Base-by-base conservation (phyloP, 2,888 invertebrate genomes). In the Eledone cirrhosa region DNA sequence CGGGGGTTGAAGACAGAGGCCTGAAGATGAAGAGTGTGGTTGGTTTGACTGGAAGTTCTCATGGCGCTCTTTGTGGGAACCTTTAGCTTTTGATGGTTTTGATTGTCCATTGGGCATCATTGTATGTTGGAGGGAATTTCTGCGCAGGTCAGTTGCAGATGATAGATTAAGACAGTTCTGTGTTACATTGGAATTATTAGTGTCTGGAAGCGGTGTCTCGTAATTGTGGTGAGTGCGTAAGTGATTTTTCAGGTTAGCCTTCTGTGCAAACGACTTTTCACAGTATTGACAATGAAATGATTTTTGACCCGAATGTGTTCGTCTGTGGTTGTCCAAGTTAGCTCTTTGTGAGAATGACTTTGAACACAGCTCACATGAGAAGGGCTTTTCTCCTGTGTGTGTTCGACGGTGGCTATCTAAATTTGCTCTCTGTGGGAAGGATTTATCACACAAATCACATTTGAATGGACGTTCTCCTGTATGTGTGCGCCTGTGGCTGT, bases 381-480 rank as follows among this genome's bases (percentile, higher is more conserved):
- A 99, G 31, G 99, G 99, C 90, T 99, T 99, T 91, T 99, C 99
- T n/a, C 93, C 93, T 94, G 93, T 98, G 95, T 89, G 99, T 94
- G 90, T 93, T 59, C 99, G 94, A 81, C 98, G 97, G 92, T 99
- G 99, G 83, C 99, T 99, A 88, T 99, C 99, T 83, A 99, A 93
- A 91, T 99, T 99, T 91, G 99, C 99, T 83, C 97, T 97, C 80
- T 99, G 94, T 84, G 95, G 96, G 92, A 99, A 99, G 78, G 98
- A 97, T 72, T 99, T 94, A 97, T 98, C 97, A 92, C 99, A 99
- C 88, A 99, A 98, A 84, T 97, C 94, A 91, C 99, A 99, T 92
- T 98, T 89, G 93, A 98, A 98, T 87, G 98, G 98, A 90, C 98
- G 98, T 91, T 98, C 98, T 1, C 98, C 99, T 77, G 99, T 99